These are phyloP conservation scores for Palythoa caribaeorum DNA, from an alignment of 92 coral and sea anemone species.

Conservation along the genomic window DNA sequence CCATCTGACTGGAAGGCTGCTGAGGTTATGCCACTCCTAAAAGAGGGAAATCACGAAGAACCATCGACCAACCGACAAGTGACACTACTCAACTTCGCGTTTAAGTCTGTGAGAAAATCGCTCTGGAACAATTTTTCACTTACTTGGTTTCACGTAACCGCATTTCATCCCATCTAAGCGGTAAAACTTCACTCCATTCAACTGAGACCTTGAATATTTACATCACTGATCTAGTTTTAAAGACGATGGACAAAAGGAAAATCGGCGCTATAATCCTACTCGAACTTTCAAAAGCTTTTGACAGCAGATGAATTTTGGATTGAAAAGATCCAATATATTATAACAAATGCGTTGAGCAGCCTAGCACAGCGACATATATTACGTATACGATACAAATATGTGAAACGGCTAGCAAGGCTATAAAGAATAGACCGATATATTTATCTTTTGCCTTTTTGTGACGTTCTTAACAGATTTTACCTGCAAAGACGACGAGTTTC, in stretches of 20 bases:
- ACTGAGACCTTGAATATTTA: slow-evolving; percentile 50
- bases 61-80: too few relatives aligned
- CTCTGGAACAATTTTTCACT: not conserved
- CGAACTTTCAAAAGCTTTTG: slow-evolving; percentile 30
- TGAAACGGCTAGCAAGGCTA: too few relatives aligned
- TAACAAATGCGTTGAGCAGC: too few relatives aligned
- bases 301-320: not conserved
- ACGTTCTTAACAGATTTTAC: slow-evolving; percentile 33
- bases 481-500: slow-evolving; percentile 61
- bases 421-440: too few relatives aligned
- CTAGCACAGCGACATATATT: too few relatives aligned
- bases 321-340: too few relatives aligned
- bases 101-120: not conserved
- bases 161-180: slow-evolving; percentile 51
- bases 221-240: slow-evolving; percentile 30
- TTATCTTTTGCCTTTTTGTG: too few relatives aligned
- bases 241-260: slow-evolving; percentile 54
- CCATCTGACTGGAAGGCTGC: too few relatives aligned
- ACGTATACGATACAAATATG: too few relatives aligned
- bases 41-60: too few relatives aligned
- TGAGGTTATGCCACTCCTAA: too few relatives aligned
- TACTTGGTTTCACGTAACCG: not conserved
- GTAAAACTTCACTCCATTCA: slow-evolving; percentile 50
- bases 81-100: too few relatives aligned
- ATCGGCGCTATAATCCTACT: slow-evolving; percentile 5